phyloP scores from a whole-genome alignment of 2,888 invertebrate genomes.

The Atethmia centrago region DNA sequence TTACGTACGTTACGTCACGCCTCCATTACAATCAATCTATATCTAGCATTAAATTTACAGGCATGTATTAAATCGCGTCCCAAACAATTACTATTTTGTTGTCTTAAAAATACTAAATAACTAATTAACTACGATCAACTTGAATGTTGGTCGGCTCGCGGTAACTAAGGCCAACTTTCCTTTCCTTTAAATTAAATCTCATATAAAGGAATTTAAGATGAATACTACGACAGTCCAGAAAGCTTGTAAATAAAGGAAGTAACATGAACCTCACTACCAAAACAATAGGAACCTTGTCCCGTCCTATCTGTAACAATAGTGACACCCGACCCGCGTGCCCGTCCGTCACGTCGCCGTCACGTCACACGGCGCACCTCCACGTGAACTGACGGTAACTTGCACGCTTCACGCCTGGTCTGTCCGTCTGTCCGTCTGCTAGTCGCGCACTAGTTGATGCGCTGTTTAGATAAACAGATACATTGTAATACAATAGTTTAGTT shows the following conservation, averaged over 20 bases:
- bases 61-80: too few species aligned
- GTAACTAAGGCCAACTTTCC: too few species aligned
- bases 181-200: not conserved
- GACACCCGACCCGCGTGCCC: constrained; percentile 29
- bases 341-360: constrained; percentile 33
- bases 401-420: constrained; percentile 66
- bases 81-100: too few species aligned
- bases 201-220: not conserved
- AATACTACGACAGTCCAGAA: not conserved
- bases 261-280: constrained; percentile 12
- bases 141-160: too few species aligned
- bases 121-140: too few species aligned
- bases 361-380: constrained; percentile 26
- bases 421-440: constrained; percentile 59
- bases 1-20: too few species aligned
- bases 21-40: too few species aligned
- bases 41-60: too few species aligned
- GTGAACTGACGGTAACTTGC: constrained; percentile 64
- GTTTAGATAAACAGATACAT: constrained; percentile 40
- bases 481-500: constrained; percentile 12
- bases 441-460: constrained; percentile 50
- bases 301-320: constrained; percentile 40
- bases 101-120: too few species aligned
- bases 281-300: constrained; percentile 28
- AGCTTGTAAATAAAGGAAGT: constrained; percentile 26